These are phyloP conservation scores for Tangara arthus DNA, from an alignment of 2,797 vertebrate species.

Conservation along the genomic window DNA sequence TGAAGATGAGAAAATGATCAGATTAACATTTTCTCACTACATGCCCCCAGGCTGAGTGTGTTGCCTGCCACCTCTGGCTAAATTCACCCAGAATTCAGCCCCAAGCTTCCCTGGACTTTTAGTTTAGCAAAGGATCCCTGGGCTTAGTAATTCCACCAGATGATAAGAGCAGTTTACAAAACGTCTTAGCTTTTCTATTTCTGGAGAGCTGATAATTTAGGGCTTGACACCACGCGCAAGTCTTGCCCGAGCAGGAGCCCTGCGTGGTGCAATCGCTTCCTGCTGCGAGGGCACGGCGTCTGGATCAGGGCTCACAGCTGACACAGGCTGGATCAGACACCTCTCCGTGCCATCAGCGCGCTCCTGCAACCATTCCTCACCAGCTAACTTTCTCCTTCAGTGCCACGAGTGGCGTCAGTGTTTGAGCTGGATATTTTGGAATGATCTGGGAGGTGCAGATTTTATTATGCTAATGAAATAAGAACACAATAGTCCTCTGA, in stretches of 20 bases:
- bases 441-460: conserved; percentile 22
- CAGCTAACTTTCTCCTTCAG: neutral
- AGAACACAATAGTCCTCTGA: conserved; percentile 4
- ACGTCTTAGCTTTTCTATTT: neutral
- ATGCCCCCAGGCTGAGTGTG: neutral
- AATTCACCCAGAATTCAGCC: neutral
- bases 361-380: neutral
- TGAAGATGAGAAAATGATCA: neutral
- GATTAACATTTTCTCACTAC: neutral
- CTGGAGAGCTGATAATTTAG: conserved; percentile 15
- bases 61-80: neutral
- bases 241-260: conserved; percentile 33
- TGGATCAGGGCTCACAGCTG: neutral
- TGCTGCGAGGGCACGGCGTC: neutral
- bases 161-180: neutral
- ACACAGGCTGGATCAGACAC: neutral
- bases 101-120: neutral
- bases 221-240: neutral
- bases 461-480: conserved; percentile 35
- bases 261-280: neutral
- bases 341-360: neutral
- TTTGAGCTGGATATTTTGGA: neutral
- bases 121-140: neutral
- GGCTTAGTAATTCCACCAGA: neutral
- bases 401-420: neutral